These are phyloP conservation scores for Drosophila kohkoa DNA, from an alignment of 1,140 invertebrate species.

Conservation along the genomic window DNA sequence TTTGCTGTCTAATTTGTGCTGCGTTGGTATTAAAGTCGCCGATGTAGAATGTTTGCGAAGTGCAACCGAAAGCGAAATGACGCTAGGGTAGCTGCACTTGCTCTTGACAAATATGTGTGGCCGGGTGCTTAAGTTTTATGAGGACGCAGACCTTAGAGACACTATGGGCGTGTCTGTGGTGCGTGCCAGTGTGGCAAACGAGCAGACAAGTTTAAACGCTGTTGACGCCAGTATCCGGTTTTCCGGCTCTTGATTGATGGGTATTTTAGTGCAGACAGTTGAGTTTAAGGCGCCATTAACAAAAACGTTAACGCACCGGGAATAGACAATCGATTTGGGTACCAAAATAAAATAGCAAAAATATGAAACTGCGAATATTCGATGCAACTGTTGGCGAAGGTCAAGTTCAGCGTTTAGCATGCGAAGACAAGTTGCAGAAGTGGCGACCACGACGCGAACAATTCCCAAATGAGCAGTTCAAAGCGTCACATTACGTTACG, in stretches of 20 bases:
- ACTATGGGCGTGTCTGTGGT: constrained; percentile 5
- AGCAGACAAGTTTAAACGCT: constrained; percentile 21
- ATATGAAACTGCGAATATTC: neutral
- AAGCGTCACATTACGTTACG: constrained; percentile 43
- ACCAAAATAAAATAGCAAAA: neutral
- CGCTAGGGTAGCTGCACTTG: constrained; percentile 43
- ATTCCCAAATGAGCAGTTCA: constrained; percentile 41
- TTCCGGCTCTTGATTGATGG: constrained; percentile 67
- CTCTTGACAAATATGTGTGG: constrained; percentile 14
- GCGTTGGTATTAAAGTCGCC: constrained; percentile 48
- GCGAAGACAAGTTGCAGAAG: constrained; percentile 8
- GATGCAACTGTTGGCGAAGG: constrained; percentile 72
- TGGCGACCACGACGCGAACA: constrained; percentile 5
- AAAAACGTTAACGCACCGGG: constrained; percentile 33
- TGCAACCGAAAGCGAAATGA: constrained; percentile 39
- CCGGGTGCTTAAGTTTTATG: constrained; percentile 41
- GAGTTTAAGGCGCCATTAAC: constrained; percentile 25
- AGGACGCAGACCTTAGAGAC: constrained; percentile 2
- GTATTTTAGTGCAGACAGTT: constrained; percentile 36
- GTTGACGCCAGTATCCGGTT: constrained; percentile 38
- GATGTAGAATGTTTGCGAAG: constrained; percentile 34
- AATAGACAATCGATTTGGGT: constrained; percentile 48
- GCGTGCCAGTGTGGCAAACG: constrained; percentile 10
- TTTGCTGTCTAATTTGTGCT: constrained; percentile 8
- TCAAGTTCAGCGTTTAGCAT: constrained; percentile 69